These are phyloP conservation scores for Hesperophylax magnus DNA, from an alignment of 1,140 invertebrate species.

Conservation along the genomic window DNA sequence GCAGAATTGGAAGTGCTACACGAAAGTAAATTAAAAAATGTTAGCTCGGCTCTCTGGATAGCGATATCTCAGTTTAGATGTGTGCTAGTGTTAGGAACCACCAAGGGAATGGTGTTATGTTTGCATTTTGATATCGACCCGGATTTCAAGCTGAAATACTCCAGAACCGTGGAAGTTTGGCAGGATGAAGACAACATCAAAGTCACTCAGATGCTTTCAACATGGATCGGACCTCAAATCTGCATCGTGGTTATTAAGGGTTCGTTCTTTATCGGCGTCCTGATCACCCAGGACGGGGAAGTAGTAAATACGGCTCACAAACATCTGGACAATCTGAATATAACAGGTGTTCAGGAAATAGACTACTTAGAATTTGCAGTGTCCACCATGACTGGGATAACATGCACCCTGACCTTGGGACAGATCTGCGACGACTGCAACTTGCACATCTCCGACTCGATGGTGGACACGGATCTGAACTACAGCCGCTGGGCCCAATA, in stretches of 20 bases:
- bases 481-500: conserved; percentile 19
- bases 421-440: background rate
- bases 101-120: background rate
- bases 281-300: background rate
- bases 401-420: background rate
- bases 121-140: conserved; percentile 9
- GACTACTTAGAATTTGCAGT: conserved; percentile 11
- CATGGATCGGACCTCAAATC: background rate
- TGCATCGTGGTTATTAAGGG: conserved; percentile 29
- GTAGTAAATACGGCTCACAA: background rate
- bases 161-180: conserved; percentile 18
- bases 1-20: conserved; percentile 2
- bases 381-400: conserved; percentile 13
- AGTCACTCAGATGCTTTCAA: conserved; percentile 17
- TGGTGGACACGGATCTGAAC: conserved; percentile 21
- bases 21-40: background rate
- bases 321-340: conserved; percentile 16
- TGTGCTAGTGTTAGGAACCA: background rate
- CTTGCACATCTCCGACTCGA: background rate
- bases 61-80: background rate
- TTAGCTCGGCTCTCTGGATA: conserved; percentile 6
- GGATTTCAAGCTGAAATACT: background rate
- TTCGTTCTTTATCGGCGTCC: conserved; percentile 23
- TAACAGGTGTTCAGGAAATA: conserved; percentile 29
- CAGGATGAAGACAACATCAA: conserved; percentile 25